Percentiles rank a stretch among this genome's conserved stretches.
These are phyloP conservation scores for Aphelenchoides avenae DNA, from an alignment of 1,140 invertebrate species.

Conservation along the genomic window DNA sequence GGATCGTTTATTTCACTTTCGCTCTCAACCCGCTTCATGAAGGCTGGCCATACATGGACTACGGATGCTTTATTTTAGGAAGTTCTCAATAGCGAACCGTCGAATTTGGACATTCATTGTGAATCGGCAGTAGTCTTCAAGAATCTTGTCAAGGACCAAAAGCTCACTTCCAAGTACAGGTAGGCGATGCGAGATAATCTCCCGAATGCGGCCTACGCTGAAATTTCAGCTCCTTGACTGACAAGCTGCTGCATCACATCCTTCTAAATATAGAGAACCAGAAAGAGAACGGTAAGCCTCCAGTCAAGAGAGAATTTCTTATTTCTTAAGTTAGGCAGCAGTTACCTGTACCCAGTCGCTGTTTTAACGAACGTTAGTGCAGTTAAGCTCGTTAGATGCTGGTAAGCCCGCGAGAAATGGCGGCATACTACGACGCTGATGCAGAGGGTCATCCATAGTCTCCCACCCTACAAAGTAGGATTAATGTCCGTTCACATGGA, in stretches of 20 bases:
- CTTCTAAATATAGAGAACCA: conserved; percentile 30
- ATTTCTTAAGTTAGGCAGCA: too few relatives aligned
- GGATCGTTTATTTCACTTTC: background rate
- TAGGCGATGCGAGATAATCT: conserved; percentile 4
- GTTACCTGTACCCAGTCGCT: too few relatives aligned
- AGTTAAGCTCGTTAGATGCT: too few relatives aligned
- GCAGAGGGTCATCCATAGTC: too few relatives aligned
- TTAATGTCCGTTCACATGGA: too few relatives aligned
- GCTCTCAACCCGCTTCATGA: background rate
- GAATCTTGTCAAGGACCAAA: conserved; percentile 31
- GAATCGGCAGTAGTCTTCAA: conserved; percentile 30
- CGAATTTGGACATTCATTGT: conserved; percentile 33
- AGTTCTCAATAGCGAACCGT: conserved; percentile 18
- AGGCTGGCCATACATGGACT: background rate
- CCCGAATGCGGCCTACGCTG: background rate
- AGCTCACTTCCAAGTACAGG: conserved; percentile 14
- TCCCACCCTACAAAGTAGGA: too few relatives aligned
- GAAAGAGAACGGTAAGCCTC: conserved; percentile 27
- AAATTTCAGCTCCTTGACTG: conserved; percentile 3
- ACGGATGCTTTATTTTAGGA: conserved; percentile 22
- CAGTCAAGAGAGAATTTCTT: too few relatives aligned
- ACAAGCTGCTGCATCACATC: conserved; percentile 11
- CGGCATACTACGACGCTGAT: too few relatives aligned
- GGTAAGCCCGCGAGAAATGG: too few relatives aligned
- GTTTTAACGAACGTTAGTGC: too few relatives aligned